Base-by-base conservation (phyloP, 2,888 invertebrate genomes). In the Eurytoma adleriae region DNA sequence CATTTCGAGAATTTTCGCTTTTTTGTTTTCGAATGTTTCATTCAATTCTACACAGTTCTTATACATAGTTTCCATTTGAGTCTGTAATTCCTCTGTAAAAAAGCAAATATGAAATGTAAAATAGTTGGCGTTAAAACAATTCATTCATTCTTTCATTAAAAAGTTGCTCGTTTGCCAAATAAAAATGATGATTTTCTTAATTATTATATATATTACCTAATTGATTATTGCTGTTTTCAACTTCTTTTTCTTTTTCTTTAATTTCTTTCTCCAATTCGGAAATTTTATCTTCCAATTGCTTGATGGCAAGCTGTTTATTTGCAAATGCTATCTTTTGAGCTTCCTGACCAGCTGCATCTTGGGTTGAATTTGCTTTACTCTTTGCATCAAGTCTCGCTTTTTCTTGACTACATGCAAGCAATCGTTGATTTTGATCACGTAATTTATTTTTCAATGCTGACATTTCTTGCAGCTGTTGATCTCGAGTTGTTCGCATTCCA, bases 401-500 rank as follows among this genome's bases (percentile, higher is more conserved):
- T 87, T 97, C 97, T 87, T 97, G 97, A 83, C 96, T 96, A 20
- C 97, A 90, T 0, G 95, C 92, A 18, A 97, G 92, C 78, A 97
- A 93, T 87, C 95, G 94, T 0, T 95, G 95, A 90, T 97, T 97
- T 81, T 97, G 94, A 84, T 97, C 97, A 86, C 97, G 96, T 0
- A 97, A 93, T 86, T 94, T 94, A 13, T 95, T 94, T 89, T 97
- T 98, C 1, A 96, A 91, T 78, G 95, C 94, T 10, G 95, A 94
- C 95, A 96, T 96, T 85, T 97, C 97, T 3, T 95, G 93, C 93
- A 99, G 95, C 85, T 97, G 97, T 0, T 95, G 92, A 90, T 99
- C 99, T 3, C 99, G 93, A n/a, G 97, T 97, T 0, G 95, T 93
- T 89, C 96, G 92, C 99, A 99, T 99, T 0, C 96, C 96, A 89